Conservation (phyloP, 1,140 invertebrate species). For the Heliconius himera region DNA sequence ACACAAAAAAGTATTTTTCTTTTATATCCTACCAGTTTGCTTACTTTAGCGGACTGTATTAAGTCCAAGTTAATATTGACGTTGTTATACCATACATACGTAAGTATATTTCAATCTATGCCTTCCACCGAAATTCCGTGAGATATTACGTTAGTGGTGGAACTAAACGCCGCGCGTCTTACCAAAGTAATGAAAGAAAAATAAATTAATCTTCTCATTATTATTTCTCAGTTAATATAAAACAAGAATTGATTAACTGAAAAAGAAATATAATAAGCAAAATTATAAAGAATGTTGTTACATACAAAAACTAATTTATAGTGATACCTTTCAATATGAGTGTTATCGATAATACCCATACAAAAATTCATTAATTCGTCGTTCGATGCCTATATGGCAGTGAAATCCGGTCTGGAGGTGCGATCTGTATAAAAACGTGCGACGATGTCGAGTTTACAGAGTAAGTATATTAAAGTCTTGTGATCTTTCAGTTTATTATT, state of each 20-base stretch:
- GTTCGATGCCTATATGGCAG: constrained; percentile 21
- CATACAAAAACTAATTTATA: constrained; percentile 21
- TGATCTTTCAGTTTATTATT: constrained; percentile 14
- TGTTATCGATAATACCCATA: constrained; percentile 33
- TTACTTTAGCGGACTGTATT: too few relatives aligned
- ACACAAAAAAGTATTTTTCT: too few relatives aligned
- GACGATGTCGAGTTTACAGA: constrained; percentile 12
- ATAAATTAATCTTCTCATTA: too few relatives aligned
- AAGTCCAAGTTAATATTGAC: too few relatives aligned
- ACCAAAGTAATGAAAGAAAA: too few relatives aligned
- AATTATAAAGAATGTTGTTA: constrained; percentile 15
- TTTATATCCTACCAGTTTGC: neutral
- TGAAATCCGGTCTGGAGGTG: constrained; percentile 31
- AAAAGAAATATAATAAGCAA: neutral
- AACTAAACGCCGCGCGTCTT: too few relatives aligned
- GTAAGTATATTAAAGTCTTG: neutral
- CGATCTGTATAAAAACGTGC: constrained; percentile 21
- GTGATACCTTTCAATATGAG: constrained; percentile 27
- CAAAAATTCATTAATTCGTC: constrained; percentile 35
- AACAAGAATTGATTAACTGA: neutral
- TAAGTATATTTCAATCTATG: too few relatives aligned
- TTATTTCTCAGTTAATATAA: neutral
- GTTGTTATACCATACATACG: too few relatives aligned
- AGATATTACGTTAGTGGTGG: too few relatives aligned
- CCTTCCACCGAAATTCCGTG: too few relatives aligned